Conservation (phyloP, 2,797 vertebrate species). For the Schizothorax lantsangensis region DNA sequence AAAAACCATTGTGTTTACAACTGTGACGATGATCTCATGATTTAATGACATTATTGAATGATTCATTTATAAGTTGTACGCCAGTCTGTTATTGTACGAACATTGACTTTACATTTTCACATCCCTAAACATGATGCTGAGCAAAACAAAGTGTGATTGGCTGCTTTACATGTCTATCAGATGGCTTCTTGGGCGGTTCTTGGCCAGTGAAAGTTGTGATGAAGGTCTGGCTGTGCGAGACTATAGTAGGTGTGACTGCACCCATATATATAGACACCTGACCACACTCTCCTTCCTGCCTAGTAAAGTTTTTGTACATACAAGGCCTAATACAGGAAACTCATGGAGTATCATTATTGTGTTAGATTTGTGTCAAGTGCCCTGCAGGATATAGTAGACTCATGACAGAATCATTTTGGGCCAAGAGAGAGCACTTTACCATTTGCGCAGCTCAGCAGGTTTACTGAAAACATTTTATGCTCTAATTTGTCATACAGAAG, state of each 20-base stretch:
- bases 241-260: neutral
- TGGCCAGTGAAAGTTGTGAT: neutral
- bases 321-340: slow-evolving; percentile 4
- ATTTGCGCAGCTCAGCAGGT: slow-evolving; percentile 24
- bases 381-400: neutral
- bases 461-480: slow-evolving; percentile 1
- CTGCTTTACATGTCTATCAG: neutral
- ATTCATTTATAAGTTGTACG: neutral
- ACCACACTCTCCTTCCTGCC: neutral
- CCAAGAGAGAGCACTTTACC: neutral
- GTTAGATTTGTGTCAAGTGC: slow-evolving; percentile 16
- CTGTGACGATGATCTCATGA: neutral
- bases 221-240: neutral
- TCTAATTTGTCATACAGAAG: slow-evolving; percentile 7
- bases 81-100: neutral
- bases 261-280: neutral
- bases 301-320: slow-evolving; percentile 18
- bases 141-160: neutral
- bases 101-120: neutral
- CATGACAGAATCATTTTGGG: slow-evolving; percentile 14
- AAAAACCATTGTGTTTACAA: neutral
- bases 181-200: neutral
- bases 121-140: neutral
- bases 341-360: neutral
- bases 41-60: neutral